Evolutionary conservation across 2,797 vertebrate genomes (phyloP), one percentile per base, ranked within the genome.

Genomic region (Tauraco hartlaubi): DNA sequence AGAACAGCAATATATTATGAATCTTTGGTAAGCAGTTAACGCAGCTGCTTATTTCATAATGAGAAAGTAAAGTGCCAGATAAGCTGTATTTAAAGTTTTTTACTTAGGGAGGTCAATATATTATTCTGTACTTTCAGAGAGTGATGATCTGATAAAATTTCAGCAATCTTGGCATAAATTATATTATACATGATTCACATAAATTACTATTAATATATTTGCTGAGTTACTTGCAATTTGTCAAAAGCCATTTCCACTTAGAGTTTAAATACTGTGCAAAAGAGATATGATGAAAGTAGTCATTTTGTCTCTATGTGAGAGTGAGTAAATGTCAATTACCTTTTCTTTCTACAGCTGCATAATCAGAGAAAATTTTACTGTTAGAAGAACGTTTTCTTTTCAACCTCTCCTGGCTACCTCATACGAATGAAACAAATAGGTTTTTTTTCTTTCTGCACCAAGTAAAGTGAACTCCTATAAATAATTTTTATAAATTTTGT

Each of bases 261-360:
- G 13, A 94, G 17, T 83, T 95, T 94, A 97, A 98, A 94, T 83
- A 95, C 69, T 95, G 75, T 85, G 75, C 73, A 73, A 91, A 93
- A 95, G 52, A 75, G 87, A 94, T 94, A 96, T 89, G 85, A 97
- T 97, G 77, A 94, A 96, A 97, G 82, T 85, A 89, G 95, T 92
- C 29, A 83, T 97, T 95, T 97, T 92, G 73, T 72, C 79, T 96
- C 68, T 96, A 79, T 95, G 95, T 83, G 85, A 97, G 80, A 96
- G 55, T 84, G 64, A 77, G 80, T 94, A 98, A 98, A 97, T 97
- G 88, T 96, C 95, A 97, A 94, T 96, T 97, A 62, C 76, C 29
- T 92, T 95, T 94, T 90, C 83, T 97, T 95, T 54, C 79, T 94
- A 94, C 87, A 81, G 44, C 35, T 88, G 63, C 75, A 84, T 81